Base-by-base conservation (phyloP, 2,113 vertebrate species). In the Poecilia latipinna region DNA sequence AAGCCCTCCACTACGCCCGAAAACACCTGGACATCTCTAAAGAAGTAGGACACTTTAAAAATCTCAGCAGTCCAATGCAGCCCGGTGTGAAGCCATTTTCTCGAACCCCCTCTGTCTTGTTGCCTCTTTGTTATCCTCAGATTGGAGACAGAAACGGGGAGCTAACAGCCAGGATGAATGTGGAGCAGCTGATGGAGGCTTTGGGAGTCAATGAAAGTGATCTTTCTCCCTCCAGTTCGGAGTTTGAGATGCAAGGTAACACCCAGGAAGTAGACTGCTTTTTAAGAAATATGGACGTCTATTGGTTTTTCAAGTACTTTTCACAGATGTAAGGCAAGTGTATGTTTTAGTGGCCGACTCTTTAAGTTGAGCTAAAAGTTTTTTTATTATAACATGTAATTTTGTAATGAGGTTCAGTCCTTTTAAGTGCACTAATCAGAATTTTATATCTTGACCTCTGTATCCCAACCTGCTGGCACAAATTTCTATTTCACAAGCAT, bases 21-120 rank as follows among this genome's bases (percentile, higher is more conserved):
- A 98, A 96, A 71, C 98, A 99, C 80, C 93, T 99, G 64, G 96
- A 97, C 65, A 99, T 99, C 88, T 99, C 97, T 22, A 95, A 92
- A 88, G 97, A 99, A 96, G 98, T 98, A 82, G 94, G 84, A 51
- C 17, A 3, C 70, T 62, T 70, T 75, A 22, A 32, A 17, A n/a
- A 10, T 4, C 54, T 31, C 1, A 62, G 10, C 22, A 42, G 6
- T 3, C 19, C 0, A 65, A 35, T 28, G 4, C 26, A 54, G 57
- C 15, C 13, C 39, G 13, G 12, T 33, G 19, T 12, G 1, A 42
- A 29, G 7, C 11, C 8, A 11, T 19, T 1, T n/a, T 65, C 29
- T 67, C 70, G 32, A 2, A 39, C 0, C 12, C 29, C 69, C 26
- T 67, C 10, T 66, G 35, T 70, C 6, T 75, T 15, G 8, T 33